These are phyloP conservation scores for Smittia aterrima DNA, from an alignment of 2,888 invertebrate genomes.

Conservation along the genomic window DNA sequence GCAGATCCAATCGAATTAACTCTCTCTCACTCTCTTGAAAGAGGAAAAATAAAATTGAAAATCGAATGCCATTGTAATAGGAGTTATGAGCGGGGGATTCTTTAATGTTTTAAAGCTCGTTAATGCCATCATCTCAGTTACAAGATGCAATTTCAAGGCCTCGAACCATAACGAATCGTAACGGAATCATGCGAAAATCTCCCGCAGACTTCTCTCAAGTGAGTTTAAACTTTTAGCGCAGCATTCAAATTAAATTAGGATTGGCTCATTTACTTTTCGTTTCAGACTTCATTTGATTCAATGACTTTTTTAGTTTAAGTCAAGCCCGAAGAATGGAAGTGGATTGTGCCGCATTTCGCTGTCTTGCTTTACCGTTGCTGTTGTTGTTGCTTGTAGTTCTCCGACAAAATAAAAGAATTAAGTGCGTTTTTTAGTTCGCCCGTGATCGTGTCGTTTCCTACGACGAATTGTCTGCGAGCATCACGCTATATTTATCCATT, in stretches of 20 bases:
- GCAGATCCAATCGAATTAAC: neutral
- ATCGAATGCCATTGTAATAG: neutral
- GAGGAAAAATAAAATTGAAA: neutral
- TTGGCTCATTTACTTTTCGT: constrained; percentile 10
- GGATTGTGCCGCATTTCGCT: neutral
- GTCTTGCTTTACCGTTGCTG: neutral
- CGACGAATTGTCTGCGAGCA: neutral
- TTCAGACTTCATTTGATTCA: neutral
- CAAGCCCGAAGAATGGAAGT: neutral
- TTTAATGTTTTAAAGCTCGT: neutral
- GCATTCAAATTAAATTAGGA: constrained; percentile 23
- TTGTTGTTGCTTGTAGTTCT: neutral
- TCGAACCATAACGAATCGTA: neutral
- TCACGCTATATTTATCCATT: neutral
- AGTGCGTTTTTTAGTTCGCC: neutral
- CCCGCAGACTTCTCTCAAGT: constrained; percentile 2
- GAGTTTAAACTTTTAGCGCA: neutral
- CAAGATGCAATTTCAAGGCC: constrained; percentile 17
- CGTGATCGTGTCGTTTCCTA: neutral
- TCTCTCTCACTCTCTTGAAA: neutral
- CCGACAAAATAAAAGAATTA: neutral
- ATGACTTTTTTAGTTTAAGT: neutral
- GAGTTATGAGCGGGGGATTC: neutral
- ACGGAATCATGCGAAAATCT: constrained; percentile 6
- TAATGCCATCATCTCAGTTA: constrained; percentile 27